Base-by-base conservation (phyloP, 2,888 invertebrate genomes). In the Lottia gigantea region DNA sequence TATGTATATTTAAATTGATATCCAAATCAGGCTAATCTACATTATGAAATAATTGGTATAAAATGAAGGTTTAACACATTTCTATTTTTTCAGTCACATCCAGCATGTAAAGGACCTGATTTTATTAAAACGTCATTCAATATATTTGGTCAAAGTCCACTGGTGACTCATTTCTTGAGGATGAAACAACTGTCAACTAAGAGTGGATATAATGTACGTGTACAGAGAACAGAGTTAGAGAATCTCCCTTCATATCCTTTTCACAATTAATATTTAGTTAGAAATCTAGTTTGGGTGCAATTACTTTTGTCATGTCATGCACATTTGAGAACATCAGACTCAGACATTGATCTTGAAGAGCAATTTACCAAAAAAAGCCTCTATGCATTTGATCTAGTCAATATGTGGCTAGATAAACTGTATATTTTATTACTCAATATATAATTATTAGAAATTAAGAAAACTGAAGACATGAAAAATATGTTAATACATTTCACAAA, bases 181-280 rank as follows among this genome's bases (percentile, higher is more conserved):
- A 80, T 81, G 80, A 83, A 82, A 66, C 82, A 85, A 25, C 74
- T 86, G 1, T 74, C 80, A 6, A 64, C 75, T n/a, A 80, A 83
- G 16, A 76, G 82, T 62, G 86, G 87, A 6, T 74, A 77, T 23
- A 72, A 75, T 12, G 71, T 84, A 23, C 75, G 77, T 25, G 81
- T 87, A 15, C 81, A 83, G 71, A 76, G 85, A 62, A 85, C 86
- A 46, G 86, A 87, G 68, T 75, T 86, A 26, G 82, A 85, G 66
- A 83, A 82, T 46, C 78, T 86, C 16, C 86, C 87, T 66, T 78
- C 87, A 85, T 86, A 86, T 86, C 85, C 85, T 87, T 85, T 71
- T 31, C 19, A 15, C 47, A 26, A n/a, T 71, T 19, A 16, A 40
- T 47, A 25, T 46, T 40, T 40, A 40, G 40, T 40, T 8, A 4